Evolutionary conservation across 1,140 invertebrate genomes (phyloP).

Genomic region (Plutomurus gul): DNA sequence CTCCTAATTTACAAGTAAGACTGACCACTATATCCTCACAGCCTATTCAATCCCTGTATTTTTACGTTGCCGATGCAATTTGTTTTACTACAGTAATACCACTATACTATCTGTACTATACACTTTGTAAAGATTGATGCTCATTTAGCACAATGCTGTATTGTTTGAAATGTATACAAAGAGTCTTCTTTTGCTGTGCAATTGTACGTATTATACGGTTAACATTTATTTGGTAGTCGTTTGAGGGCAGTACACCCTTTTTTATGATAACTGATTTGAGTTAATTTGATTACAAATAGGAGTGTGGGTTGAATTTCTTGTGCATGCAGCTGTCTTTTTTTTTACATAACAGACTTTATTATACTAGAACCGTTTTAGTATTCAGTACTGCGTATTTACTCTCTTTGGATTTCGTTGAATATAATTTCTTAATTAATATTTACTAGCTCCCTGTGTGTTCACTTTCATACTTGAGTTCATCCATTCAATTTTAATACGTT

Average conservation of each 20-base stretch:
- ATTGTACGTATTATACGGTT: too few relatives aligned
- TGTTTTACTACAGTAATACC: too few relatives aligned
- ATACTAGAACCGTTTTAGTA: not conserved
- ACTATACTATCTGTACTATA: too few relatives aligned
- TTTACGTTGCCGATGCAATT: not conserved
- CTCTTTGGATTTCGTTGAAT: not conserved
- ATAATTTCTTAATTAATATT: slow-evolving; percentile 23
- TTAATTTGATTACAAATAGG: slow-evolving; percentile 8
- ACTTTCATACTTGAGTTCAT: too few relatives aligned
- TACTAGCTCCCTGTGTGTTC: not conserved
- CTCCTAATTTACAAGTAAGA: slow-evolving; percentile 48
- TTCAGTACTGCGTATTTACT: not conserved
- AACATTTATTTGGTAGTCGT: not conserved
- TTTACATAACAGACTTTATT: not conserved
- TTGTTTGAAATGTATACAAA: too few relatives aligned
- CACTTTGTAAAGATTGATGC: too few relatives aligned
- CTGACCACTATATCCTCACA: not conserved
- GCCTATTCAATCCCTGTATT: not conserved
- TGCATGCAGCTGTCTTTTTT: slow-evolving; percentile 13
- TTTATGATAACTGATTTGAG: slow-evolving; percentile 2
- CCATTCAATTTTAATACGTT: not conserved
- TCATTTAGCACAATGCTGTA: too few relatives aligned
- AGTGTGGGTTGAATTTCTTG: slow-evolving; percentile 8
- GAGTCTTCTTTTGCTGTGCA: too few relatives aligned
- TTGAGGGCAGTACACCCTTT: not conserved